Base-by-base conservation (phyloP, 2,888 invertebrate genomes). In the Zelleria hepariella region DNA sequence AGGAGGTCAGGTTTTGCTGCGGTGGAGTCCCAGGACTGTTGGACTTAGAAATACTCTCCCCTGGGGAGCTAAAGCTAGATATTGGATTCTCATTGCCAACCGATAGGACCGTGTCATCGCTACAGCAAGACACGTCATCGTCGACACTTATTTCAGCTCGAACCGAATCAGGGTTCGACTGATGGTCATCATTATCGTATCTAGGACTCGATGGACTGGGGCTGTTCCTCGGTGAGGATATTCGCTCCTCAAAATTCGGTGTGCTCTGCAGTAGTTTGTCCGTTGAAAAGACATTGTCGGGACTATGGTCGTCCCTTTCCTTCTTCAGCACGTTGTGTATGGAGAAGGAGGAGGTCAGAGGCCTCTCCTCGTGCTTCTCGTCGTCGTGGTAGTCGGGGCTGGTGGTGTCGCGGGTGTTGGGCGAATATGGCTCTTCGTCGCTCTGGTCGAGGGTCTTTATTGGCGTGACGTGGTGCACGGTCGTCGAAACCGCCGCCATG, bases 21-120 rank as follows among this genome's bases (percentile, higher is more conserved):
- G 62, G 62, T 0, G 74, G 69, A 15, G 77, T 68, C 25, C 78
- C 73, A 2, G 74, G 69, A 15, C 67, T 64, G 61, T 72, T 79
- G 8, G 63, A 63, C 24, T 63, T 64, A 0, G 64, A 62, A 48
- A 58, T 60, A 57, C 60, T 63, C 57, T 63, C 59, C 21, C 59
- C 62, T 58, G 66, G 65, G 59, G 61, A 64, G 59, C 64, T 62
- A 60, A 73, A 82, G 47, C 68, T 75, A 2, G 89, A 86, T 6
- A 91, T 83, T 23, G 91, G 90, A 1, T 91, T 92, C 68, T 95
- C 95, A 72, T 95, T 94, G 5, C 95, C 95, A 64, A 95, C 95
- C 66, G 95, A 95, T 32, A 95, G 74, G 3, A 95, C 95, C 52
- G 95, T 95, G 70, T 94, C 95, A 68, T 94, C 94, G 67, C 93